phyloP scores from a whole-genome alignment of 2,797 vertebrate species.

The Sibirionetta formosa region DNA sequence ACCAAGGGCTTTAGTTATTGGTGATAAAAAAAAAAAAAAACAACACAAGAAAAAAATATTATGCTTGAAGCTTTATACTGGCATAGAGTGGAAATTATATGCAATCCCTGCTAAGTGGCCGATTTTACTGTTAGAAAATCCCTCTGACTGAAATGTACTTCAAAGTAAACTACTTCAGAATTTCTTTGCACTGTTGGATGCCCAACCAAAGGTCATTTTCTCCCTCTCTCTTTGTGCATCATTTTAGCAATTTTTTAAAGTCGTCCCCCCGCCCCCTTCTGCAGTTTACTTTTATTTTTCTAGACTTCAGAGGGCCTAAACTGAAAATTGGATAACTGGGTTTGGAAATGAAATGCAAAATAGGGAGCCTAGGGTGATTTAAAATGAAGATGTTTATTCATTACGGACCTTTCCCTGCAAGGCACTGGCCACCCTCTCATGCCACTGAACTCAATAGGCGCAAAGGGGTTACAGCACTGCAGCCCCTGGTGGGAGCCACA shows the following conservation, averaged over 20 bases:
- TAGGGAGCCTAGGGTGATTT: constrained; percentile 11
- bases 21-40: constrained; percentile 40
- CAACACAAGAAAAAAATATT: constrained; percentile 40
- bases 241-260: constrained; percentile 45
- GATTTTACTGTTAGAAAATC: constrained; percentile 74
- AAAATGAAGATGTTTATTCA: constrained; percentile 51
- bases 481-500: accelerated
- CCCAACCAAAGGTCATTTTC: constrained; percentile 72
- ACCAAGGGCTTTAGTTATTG: constrained; percentile 51
- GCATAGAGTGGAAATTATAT: constrained; percentile 64
- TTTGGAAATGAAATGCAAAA: constrained; percentile 43
- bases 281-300: constrained; percentile 23
- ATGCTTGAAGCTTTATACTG: constrained; percentile 52
- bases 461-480: neutral
- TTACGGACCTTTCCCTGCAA: neutral
- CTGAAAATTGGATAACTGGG: constrained; percentile 17
- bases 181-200: constrained; percentile 63
- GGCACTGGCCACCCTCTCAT: neutral
- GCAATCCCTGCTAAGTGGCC: constrained; percentile 72
- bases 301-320: constrained; percentile 43
- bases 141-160: constrained; percentile 69
- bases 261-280: neutral
- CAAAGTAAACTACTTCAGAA: constrained; percentile 66
- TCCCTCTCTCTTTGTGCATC: constrained; percentile 53
- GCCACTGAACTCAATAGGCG: neutral